These are phyloP conservation scores for Caenorhabditis remanei DNA, from an alignment of 1,140 invertebrate genomes.

Conservation along the genomic window DNA sequence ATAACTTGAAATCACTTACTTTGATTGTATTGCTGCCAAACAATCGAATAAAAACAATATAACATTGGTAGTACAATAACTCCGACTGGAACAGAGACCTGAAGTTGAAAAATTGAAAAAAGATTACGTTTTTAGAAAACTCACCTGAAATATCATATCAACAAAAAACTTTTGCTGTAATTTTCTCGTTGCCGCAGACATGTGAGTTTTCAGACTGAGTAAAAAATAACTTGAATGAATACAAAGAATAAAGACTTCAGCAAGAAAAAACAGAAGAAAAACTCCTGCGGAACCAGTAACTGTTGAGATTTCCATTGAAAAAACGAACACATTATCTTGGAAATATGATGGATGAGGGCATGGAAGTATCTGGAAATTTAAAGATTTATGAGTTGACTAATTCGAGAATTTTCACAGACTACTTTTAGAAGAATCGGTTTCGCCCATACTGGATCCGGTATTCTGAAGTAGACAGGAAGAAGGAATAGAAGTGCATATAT, in stretches of 20 bases:
- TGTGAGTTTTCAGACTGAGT: slow-evolving; percentile 25
- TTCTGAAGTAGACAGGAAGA: slow-evolving; percentile 26
- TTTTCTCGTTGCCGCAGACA: slow-evolving; percentile 11
- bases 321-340: slow-evolving; percentile 33
- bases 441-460: slow-evolving; percentile 39
- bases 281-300: slow-evolving; percentile 32
- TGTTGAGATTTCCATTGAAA: slow-evolving; percentile 36
- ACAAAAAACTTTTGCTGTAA: slow-evolving; percentile 34
- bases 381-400: background rate
- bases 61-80: slow-evolving; percentile 22
- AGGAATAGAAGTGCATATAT: slow-evolving; percentile 25
- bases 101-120: background rate
- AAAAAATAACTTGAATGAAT: slow-evolving; percentile 41
- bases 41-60: slow-evolving; percentile 34
- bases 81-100: slow-evolving; percentile 10
- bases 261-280: background rate
- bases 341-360: slow-evolving; percentile 38
- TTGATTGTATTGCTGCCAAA: slow-evolving; percentile 43
- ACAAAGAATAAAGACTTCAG: slow-evolving; percentile 6
- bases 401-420: background rate
- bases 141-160: slow-evolving; percentile 39
- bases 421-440: slow-evolving; percentile 49
- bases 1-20: background rate
- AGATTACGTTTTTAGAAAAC: background rate
- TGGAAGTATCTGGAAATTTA: slow-evolving; percentile 12